Percentiles rank a stretch among this genome's conserved stretches.
phyloP scores from a whole-genome alignment of 2,888 invertebrate species.

The Suillia variegata region DNA sequence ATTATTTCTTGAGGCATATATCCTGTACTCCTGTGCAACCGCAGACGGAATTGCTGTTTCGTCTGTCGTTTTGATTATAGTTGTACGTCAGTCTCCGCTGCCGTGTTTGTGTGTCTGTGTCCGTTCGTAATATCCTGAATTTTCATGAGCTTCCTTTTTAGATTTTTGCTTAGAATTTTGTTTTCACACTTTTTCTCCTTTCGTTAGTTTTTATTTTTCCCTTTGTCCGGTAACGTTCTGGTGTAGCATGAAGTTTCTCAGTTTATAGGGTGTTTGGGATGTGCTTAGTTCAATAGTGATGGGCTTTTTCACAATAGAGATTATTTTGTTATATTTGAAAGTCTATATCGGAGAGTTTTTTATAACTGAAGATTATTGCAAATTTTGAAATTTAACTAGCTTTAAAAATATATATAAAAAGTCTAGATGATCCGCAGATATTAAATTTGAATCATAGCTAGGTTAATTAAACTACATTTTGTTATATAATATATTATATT shows the following conservation, averaged over 20 bases:
- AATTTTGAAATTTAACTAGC: too few species aligned
- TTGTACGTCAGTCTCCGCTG: slow-evolving; percentile 4
- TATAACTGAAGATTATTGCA: too few species aligned
- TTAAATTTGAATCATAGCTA: too few species aligned
- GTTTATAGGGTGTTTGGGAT: neutral
- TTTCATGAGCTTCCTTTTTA: slow-evolving; percentile 44
- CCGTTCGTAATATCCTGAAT: slow-evolving; percentile 46
- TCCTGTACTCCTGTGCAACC: slow-evolving; percentile 39
- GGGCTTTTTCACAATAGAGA: too few species aligned
- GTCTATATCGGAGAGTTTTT: too few species aligned
- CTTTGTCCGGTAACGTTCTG: neutral
- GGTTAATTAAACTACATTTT: too few species aligned
- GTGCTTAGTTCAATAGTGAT: too few species aligned
- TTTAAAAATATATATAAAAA: too few species aligned
- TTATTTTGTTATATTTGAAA: too few species aligned
- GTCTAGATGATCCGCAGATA: too few species aligned
- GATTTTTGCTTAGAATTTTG: neutral
- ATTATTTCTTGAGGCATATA: slow-evolving; percentile 18
- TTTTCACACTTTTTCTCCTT: neutral
- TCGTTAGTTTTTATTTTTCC: neutral
- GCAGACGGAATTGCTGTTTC: slow-evolving; percentile 41
- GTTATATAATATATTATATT: too few species aligned
- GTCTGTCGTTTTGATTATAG: slow-evolving; percentile 40
- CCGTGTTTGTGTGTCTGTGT: slow-evolving; percentile 28
- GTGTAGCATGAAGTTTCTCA: neutral